Base-by-base conservation (phyloP, 2,797 vertebrate species). In the Leptatherina wallacei region DNA sequence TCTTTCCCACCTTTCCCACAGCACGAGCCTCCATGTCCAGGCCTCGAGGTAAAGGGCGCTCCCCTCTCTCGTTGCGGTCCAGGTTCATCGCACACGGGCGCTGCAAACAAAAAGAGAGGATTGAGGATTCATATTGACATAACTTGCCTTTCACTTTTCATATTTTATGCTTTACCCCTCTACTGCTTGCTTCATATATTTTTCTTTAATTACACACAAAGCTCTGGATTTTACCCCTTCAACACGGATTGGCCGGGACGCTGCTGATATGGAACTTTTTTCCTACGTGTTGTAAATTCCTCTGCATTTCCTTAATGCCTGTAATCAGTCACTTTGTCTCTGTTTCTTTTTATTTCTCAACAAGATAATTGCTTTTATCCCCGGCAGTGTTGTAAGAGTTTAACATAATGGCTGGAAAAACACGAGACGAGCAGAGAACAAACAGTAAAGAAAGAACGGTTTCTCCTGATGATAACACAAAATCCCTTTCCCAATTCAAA, bases 21-120 rank as follows among this genome's bases (percentile, higher is more conserved):
- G 94, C 81, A 83, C 96, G 96, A 29, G 94, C 92, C 82, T 98
- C 97, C 96, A 96, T 96, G 73, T 97, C 96, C 44, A 93, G 73
- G 72, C 93, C 94, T 81, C 89, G 92, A 36, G 80, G 70, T 61
- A 65, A 75, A 20, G 90, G 89, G 65, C 90, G 88, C 71, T 91
- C 89, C 65, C 85, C 12, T 78, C 90, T 80, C 54, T 91, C 80
- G 64, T 88, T 52, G 91, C 91, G 94, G 90, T 94, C 93, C 90
- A 88, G 93, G 92, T 90, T 95, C 96, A 98, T 98, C 84, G 82
- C 91, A 89, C 85, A 62, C 71, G 79, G 65, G 38, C 22, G 72
- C 91, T 95, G 79, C 12, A 29, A 62, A 74, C 4, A 38, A 65
- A 71, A 66, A 51, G 33, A 65, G 49, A 24, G 8, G 20, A 32